These are phyloP conservation scores for Aporophyla nigra DNA, from an alignment of 2,888 invertebrate species.

Conservation along the genomic window DNA sequence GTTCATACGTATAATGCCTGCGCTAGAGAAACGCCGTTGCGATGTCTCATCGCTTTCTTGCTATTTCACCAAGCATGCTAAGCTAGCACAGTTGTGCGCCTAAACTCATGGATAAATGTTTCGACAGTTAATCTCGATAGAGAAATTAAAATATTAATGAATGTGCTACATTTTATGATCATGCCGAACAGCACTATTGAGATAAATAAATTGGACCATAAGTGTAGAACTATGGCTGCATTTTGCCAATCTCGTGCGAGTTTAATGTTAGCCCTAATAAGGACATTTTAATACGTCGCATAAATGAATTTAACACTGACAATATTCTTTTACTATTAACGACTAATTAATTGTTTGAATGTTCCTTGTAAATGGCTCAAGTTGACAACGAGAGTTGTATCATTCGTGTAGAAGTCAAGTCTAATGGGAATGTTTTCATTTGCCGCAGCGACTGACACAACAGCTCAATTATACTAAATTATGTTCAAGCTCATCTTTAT, in stretches of 20 bases:
- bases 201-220: conserved; percentile 46
- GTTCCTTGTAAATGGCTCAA: conserved; percentile 69
- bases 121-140: conserved; percentile 39
- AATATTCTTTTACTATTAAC: conserved; percentile 65
- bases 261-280: conserved; percentile 42
- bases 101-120: conserved; percentile 36
- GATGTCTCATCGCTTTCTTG: conserved; percentile 55
- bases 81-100: conserved; percentile 36
- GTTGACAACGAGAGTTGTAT: conserved; percentile 48
- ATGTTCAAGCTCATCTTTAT: conserved; percentile 72
- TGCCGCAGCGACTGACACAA: conserved; percentile 47
- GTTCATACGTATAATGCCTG: conserved; percentile 47
- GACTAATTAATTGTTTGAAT: conserved; percentile 61
- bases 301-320: conserved; percentile 68
- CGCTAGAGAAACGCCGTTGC: conserved; percentile 55
- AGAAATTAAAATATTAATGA: conserved; percentile 45
- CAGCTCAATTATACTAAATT: conserved; percentile 78
- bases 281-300: conserved; percentile 46
- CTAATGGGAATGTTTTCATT: conserved; percentile 50
- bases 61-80: conserved; percentile 32
- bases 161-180: conserved; percentile 48
- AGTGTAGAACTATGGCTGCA: conserved; percentile 38
- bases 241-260: conserved; percentile 39
- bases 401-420: conserved; percentile 24
- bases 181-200: conserved; percentile 51